phyloP scores from a whole-genome alignment of 2,888 invertebrate species.

The Drosophila austrosaltans region DNA sequence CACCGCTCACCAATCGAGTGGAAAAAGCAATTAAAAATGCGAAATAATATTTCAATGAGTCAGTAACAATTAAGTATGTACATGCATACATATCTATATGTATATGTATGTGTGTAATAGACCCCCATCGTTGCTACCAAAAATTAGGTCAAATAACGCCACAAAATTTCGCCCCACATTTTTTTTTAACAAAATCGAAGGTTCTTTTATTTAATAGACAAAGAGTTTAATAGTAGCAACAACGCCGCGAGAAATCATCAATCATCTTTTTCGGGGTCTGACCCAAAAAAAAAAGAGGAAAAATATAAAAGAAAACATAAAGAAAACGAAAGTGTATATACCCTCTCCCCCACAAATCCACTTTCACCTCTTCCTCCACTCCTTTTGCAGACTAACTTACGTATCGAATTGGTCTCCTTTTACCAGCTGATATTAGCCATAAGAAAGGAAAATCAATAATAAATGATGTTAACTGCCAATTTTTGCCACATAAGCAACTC shows the following conservation, averaged over 20 bases:
- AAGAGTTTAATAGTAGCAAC: conserved; percentile 27
- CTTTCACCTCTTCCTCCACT: background rate
- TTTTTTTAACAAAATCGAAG: conserved; percentile 51
- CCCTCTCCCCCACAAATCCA: background rate
- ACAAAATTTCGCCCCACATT: background rate
- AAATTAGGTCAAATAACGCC: conserved; percentile 59
- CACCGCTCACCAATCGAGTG: background rate
- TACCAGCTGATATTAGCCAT: conserved; percentile 45
- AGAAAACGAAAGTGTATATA: conserved; percentile 30
- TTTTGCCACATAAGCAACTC: conserved; percentile 64
- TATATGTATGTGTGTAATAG: background rate
- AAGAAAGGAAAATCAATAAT: conserved; percentile 68
- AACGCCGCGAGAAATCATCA: conserved; percentile 54
- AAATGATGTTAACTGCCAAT: conserved; percentile 76
- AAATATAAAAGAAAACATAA: conserved; percentile 2
- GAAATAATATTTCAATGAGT: conserved; percentile 34
- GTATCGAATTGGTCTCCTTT: conserved; percentile 9
- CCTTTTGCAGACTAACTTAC: conserved; percentile 15
- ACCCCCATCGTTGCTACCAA: conserved; percentile 26
- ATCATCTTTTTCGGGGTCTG: conserved; percentile 64
- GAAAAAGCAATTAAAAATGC: conserved; percentile 45
- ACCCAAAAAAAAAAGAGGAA: conserved; percentile 59
- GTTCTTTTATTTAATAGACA: conserved; percentile 35
- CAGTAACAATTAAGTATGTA: conserved; percentile 20
- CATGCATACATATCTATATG: background rate